These are phyloP conservation scores for Drosophila tanythrix DNA, from an alignment of 2,888 invertebrate species.

Conservation along the genomic window DNA sequence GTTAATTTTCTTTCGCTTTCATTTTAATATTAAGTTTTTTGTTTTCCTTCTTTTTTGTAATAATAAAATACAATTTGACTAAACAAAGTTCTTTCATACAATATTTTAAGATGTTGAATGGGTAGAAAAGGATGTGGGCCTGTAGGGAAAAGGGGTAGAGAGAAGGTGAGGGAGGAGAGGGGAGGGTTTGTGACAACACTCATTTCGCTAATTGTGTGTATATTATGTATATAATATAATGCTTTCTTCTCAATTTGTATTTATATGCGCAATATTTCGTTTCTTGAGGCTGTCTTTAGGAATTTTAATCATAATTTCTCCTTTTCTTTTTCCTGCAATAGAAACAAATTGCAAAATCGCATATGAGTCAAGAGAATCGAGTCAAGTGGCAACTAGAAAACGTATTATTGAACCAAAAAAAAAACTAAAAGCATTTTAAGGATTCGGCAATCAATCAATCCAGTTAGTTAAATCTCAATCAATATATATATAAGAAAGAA, in stretches of 20 bases:
- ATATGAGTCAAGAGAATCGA: slow-evolving; percentile 56
- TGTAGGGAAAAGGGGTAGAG: background rate
- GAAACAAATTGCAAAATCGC: slow-evolving; percentile 72
- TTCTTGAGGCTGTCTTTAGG: slow-evolving; percentile 61
- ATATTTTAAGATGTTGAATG: slow-evolving; percentile 32
- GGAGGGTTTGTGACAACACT: slow-evolving; percentile 39
- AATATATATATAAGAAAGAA: slow-evolving; percentile 28
- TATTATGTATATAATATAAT: slow-evolving; percentile 53
- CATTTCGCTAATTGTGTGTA: slow-evolving; percentile 40
- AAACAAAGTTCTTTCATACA: slow-evolving; percentile 55
- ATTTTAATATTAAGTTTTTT: slow-evolving; percentile 51
- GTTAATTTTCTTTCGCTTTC: slow-evolving; percentile 46
- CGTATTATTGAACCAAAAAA: slow-evolving; percentile 22
- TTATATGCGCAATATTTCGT: slow-evolving; percentile 44
- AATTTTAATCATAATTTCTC: slow-evolving; percentile 84
- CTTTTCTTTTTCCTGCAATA: slow-evolving; percentile 85
- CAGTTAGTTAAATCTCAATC: slow-evolving; percentile 42
- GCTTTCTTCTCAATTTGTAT: slow-evolving; percentile 37
- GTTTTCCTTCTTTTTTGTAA: slow-evolving; percentile 33
- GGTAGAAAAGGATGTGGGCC: background rate
- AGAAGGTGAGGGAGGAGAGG: background rate
- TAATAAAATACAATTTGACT: slow-evolving; percentile 71
- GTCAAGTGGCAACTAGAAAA: slow-evolving; percentile 49
- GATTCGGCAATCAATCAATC: slow-evolving; percentile 42
- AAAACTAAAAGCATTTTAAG: slow-evolving; percentile 24